Evolutionary conservation across 2,797 vertebrate genomes (phyloP), one percentile per base, ranked within the genome.

Genomic region (Micropoecilia bifurca): DNA sequence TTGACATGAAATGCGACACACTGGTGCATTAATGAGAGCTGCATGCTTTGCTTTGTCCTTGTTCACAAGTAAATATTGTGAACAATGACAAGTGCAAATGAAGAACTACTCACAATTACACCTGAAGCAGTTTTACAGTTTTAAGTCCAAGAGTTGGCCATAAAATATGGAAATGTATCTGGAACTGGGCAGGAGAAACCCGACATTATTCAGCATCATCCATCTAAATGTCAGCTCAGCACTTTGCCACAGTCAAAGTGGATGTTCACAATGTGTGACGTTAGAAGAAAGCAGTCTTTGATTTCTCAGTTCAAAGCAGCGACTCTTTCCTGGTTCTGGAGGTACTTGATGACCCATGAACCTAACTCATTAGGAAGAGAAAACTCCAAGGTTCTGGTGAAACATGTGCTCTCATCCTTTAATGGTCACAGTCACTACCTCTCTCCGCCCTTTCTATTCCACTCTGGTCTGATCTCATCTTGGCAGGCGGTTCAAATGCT

Each of bases 321-420:
- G 28, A 30, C 57, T 59, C 74, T 63, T 71, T 79, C 77, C 77
- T 50, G 79, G 74, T 73, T 83, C 83, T 88, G 75, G 57, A 16
- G 28, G 57, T 16, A 76, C 74, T 77, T 84, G 80, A 90, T 82
- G 83, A 85, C 68, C 73, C 72, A 72, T 72, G 74, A 83, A 84
- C 82, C 55, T 82, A 86, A 75, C 83, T 88, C 83, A 88, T 90
- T 90, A 88, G 87, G 59, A 75, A 84, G 68, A 82, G 66, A 89
- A 91, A 93, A 91, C 90, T 90, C 92, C 85, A 88, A 91, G 88
- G 91, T 87, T 88, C 57, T 85, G 80, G 76, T 87, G 84, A 89
- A 90, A 85, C 85, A 90, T 92, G 84, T 89, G 71, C 83, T 87
- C 87, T 86, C 81, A 80, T 90, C 83, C 87, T 45, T 81, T 85